Conservation (phyloP, 2,888 invertebrate genomes). For the Caenorhabditis sulstoni region DNA sequence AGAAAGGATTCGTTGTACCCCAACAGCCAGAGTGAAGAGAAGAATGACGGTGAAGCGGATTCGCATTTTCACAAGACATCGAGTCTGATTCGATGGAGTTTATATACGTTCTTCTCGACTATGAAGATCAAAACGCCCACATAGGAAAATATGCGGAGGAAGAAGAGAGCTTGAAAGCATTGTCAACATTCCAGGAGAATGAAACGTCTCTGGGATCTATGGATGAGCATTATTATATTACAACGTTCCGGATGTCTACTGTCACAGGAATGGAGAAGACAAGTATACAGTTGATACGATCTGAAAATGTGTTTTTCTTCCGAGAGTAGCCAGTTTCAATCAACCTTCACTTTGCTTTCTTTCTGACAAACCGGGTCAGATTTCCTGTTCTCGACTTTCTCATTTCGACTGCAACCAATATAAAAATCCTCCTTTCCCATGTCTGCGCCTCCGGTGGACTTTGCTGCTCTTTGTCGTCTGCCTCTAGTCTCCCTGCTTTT, state of each 20-base stretch:
- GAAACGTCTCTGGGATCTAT: background rate
- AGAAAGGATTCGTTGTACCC: too few relatives aligned
- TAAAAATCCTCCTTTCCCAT: constrained; percentile 17
- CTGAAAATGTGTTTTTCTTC: constrained; percentile 1
- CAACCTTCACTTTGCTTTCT: background rate
- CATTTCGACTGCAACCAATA: constrained; percentile 13
- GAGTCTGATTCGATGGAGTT: too few relatives aligned
- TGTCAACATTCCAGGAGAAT: too few relatives aligned
- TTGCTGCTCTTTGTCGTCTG: constrained; percentile 13
- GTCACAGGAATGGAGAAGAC: too few relatives aligned
- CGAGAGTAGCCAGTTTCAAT: background rate
- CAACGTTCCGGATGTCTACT: too few relatives aligned
- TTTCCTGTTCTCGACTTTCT: constrained; percentile 19
- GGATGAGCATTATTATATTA: background rate
- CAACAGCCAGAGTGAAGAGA: too few relatives aligned
- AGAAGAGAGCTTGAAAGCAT: too few relatives aligned
- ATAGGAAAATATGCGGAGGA: too few relatives aligned
- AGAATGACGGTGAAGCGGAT: too few relatives aligned
- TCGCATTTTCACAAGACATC: too few relatives aligned
- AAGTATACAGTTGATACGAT: constrained; percentile 10
- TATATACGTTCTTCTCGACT: too few relatives aligned
- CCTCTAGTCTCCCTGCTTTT: constrained; percentile 1
- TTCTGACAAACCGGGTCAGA: background rate
- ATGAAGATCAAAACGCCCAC: too few relatives aligned
- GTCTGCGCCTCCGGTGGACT: constrained; percentile 16